Conservation (phyloP, 2,113 vertebrate genomes). For the Notothenia rossii region DNA sequence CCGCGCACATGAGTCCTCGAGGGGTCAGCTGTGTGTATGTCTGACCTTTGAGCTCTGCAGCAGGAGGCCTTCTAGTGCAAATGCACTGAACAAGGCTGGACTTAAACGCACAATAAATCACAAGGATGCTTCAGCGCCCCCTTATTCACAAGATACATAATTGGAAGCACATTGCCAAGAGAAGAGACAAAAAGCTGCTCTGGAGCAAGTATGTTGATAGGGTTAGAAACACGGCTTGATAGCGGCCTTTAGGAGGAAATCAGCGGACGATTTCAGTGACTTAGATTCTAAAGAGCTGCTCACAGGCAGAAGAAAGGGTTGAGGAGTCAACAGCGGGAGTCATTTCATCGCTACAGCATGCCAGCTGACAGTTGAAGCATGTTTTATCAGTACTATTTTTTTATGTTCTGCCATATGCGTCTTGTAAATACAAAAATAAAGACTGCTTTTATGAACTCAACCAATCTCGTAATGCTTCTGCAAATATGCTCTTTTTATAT, state of each 20-base stretch:
- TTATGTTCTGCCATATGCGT: conserved; percentile 24
- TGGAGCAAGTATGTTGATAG: conserved; percentile 39
- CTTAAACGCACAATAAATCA: conserved; percentile 91
- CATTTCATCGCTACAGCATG: conserved; percentile 25
- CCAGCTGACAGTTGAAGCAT: conserved; percentile 45
- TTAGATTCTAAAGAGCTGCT: conserved; percentile 16
- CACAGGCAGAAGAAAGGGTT: conserved; percentile 13
- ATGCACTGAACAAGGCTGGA: conserved; percentile 88
- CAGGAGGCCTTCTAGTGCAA: conserved; percentile 89
- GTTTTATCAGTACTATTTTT: conserved; percentile 47
- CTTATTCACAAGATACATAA: conserved; percentile 87
- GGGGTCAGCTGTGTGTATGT: conserved; percentile 85
- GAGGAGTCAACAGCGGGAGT: conserved; percentile 30
- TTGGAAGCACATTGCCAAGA: conserved; percentile 90
- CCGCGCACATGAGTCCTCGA: conserved; percentile 51
- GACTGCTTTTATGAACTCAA: conserved; percentile 26
- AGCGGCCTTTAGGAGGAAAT: conserved; percentile 42
- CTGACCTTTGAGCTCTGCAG: conserved; percentile 90
- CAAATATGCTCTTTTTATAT: conserved; percentile 31
- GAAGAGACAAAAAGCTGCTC: conserved; percentile 52
- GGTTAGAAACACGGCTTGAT: conserved; percentile 63
- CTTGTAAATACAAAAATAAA: conserved; percentile 36
- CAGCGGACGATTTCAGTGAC: conserved; percentile 28
- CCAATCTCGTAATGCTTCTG: conserved; percentile 38
- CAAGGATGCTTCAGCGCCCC: conserved; percentile 53